A percentile compares a stretch with the other conserved stretches of the same genome.
Evolutionary conservation across 2,888 invertebrate genomes (phyloP).

Genomic region (Masnerella sp.): DNA sequence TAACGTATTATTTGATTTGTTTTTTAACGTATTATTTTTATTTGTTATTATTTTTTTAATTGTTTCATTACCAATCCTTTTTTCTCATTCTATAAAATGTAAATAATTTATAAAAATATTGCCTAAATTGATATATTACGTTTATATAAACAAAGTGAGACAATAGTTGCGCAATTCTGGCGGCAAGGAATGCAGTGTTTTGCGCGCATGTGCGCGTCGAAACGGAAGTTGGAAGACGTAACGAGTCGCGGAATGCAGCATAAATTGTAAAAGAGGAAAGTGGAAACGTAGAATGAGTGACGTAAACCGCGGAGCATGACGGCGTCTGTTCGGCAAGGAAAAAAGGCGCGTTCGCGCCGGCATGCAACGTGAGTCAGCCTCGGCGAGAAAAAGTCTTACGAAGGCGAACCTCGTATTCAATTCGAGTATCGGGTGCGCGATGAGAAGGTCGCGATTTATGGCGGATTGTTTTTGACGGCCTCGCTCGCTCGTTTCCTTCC

Average conservation of each 20-base stretch:
- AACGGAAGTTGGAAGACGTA: slow-evolving; percentile 60
- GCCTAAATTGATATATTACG: no score
- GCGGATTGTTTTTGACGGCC: slow-evolving; percentile 52
- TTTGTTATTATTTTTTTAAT: no score
- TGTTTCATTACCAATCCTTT: no score
- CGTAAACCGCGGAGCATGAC: slow-evolving; percentile 62
- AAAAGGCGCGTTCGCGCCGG: slow-evolving; percentile 59
- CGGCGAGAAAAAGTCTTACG: slow-evolving; percentile 52
- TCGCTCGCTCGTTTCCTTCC: slow-evolving; percentile 27
- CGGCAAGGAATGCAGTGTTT: slow-evolving; percentile 36
- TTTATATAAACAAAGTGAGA: no score
- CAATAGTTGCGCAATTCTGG: slow-evolving; percentile 32
- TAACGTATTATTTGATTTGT: no score
- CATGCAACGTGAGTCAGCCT: slow-evolving; percentile 60
- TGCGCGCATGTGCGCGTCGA: slow-evolving; percentile 15
- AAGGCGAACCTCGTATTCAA: slow-evolving; percentile 57
- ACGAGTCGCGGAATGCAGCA: slow-evolving; percentile 57
- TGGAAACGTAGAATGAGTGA: slow-evolving; percentile 59
- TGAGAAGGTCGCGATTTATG: slow-evolving; percentile 59
- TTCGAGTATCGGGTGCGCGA: slow-evolving; percentile 59
- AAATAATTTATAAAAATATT: no score
- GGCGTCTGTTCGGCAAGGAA: slow-evolving; percentile 53
- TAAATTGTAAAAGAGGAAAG: slow-evolving; percentile 61
- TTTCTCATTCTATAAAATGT: no score
- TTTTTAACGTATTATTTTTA: no score